phyloP scores from a whole-genome alignment of 2,797 vertebrate species.

The Enteromius paludinosus region DNA sequence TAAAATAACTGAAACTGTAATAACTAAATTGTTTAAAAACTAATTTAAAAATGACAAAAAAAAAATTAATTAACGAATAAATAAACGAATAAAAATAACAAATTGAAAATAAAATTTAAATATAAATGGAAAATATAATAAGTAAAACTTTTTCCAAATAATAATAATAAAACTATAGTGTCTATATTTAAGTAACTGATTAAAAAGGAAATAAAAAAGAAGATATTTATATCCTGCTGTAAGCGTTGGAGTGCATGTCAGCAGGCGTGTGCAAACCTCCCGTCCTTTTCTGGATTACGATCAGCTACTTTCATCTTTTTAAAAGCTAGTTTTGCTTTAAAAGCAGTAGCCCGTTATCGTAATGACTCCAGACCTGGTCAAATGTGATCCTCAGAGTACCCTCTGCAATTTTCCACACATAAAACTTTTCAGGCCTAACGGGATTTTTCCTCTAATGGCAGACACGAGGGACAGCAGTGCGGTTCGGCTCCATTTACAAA shows the following conservation, averaged over 20 bases:
- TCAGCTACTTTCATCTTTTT: constrained; percentile 33
- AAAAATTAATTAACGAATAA: neutral
- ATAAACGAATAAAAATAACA: too few relatives aligned
- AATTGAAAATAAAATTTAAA: neutral
- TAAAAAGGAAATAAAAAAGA: neutral
- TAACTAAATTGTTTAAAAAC: neutral
- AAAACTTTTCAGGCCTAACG: constrained; percentile 59
- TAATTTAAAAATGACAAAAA: neutral
- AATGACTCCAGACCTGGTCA: constrained; percentile 66
- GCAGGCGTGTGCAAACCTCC: neutral
- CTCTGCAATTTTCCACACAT: constrained; percentile 68
- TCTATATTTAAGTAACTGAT: neutral
- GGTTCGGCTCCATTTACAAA: constrained; percentile 70
- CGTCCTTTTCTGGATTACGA: neutral
- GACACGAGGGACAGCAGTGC: constrained; percentile 62
- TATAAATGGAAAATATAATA: neutral
- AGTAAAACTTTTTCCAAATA: neutral
- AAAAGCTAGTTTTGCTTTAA: constrained; percentile 57
- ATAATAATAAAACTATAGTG: neutral
- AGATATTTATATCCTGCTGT: neutral
- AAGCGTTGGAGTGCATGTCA: neutral
- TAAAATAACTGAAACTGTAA: neutral
- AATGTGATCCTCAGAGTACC: constrained; percentile 64
- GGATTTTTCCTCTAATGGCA: constrained; percentile 72
- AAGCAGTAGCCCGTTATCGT: constrained; percentile 68